Evolutionary conservation across 2,113 vertebrate genomes (phyloP), one percentile per base, ranked within the genome.

Genomic region (Gyps fulvus): DNA sequence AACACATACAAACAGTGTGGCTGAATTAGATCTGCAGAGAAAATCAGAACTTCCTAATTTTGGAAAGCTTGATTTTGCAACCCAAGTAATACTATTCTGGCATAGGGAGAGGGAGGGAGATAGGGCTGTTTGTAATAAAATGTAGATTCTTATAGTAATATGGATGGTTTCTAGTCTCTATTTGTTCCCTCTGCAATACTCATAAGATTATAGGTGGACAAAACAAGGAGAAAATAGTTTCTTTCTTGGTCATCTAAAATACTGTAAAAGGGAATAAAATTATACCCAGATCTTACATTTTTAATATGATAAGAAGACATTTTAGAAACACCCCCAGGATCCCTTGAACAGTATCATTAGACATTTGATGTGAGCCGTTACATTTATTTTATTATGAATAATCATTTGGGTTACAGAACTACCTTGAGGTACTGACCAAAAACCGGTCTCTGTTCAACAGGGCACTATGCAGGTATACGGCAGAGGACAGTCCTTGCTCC

Each of bases 1-100:
- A 95, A 96, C 42, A 58, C 69, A 87, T 52, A 62, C 26, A 61
- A 67, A 73, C 13, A 69, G 32, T 22, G 49, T 63, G 59, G 49
- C 57, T 82, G 81, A 79, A 92, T 87, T 61, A 90, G 62, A 82
- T 84, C 86, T 65, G 54, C 54, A 82, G 57, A 89, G 77, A 89
- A 78, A 73, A 93, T 76, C 69, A 93, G 43, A 95, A 89, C 32
- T 85, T 94, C 49, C 70, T 78, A 87, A 91, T 72, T 91, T 97
- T 40, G 3, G 22, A 87, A 76, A 66, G 34, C 11, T 90, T 85
- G 49, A 54, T 95, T 95, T 95, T 91, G 91, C 83, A 95, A 93
- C 45, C 27, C 54, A 29, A 45, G 36, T 76, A 84, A 70, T 84
- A 17, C 32, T 89, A 3, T 36, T 89, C 38, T 83, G 59, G 34